Percentiles rank a stretch among this genome's conserved stretches.
These are phyloP conservation scores for Delphinus delphis DNA, from an alignment of 2,113 vertebrate genomes.

Conservation along the genomic window DNA sequence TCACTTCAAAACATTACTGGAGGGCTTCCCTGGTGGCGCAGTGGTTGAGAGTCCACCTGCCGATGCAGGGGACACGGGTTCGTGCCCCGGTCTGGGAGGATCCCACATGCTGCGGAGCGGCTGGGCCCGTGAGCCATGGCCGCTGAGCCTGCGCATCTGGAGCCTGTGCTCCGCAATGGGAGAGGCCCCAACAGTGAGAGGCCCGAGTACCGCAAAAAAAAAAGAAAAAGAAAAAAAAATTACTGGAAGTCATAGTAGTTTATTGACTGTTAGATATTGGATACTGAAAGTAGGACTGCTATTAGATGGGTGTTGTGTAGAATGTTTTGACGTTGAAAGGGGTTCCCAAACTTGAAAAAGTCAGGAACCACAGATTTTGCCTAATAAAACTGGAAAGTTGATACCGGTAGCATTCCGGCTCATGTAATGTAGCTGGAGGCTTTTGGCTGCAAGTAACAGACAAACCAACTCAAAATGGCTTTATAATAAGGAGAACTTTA, in stretches of 20 bases:
- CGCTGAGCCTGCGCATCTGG: no score
- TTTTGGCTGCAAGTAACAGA: not conserved
- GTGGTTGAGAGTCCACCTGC: no score
- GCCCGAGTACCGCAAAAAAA: no score
- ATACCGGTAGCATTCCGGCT: not conserved
- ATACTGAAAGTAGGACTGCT: not conserved
- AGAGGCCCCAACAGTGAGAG: no score
- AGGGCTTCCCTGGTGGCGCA: no score
- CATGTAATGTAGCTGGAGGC: no score
- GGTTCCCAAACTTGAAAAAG: not conserved
- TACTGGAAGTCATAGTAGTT: not conserved
- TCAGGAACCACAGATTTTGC: not conserved
- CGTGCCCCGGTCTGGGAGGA: no score
- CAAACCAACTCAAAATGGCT: not conserved
- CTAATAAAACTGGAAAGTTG: not conserved
- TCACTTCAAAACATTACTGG: not conserved
- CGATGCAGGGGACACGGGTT: no score
- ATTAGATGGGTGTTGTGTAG: not conserved
- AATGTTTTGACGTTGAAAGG: not conserved
- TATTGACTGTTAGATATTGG: not conserved
- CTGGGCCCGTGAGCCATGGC: no score
- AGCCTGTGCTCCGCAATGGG: no score
- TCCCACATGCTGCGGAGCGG: no score
- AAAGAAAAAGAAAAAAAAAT: no score
- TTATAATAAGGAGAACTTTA: not conserved